These are phyloP conservation scores for Glyphotaelius pellucidus DNA, from an alignment of 2,888 invertebrate genomes.

Conservation along the genomic window DNA sequence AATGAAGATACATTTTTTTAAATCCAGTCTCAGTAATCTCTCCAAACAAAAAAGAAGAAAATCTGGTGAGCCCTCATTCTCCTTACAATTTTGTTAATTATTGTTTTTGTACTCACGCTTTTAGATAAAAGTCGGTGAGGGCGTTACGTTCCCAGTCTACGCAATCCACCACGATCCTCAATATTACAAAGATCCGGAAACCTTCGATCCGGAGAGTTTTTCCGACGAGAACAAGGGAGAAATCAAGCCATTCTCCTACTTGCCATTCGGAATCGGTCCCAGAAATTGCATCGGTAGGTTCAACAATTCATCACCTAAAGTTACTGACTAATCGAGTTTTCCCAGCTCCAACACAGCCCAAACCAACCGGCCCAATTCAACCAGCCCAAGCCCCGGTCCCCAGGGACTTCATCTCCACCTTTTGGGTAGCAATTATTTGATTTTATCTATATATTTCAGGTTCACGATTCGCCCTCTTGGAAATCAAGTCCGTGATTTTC, in stretches of 20 bases:
- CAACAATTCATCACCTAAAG: not conserved
- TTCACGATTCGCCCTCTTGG: constrained; percentile 64
- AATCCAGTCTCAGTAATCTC: no score
- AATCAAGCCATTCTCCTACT: constrained; percentile 38
- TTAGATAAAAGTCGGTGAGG: constrained; percentile 54
- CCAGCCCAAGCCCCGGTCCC: no score
- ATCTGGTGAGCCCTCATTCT: no score
- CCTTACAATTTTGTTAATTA: no score
- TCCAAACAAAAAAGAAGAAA: no score
- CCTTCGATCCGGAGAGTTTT: constrained; percentile 58
- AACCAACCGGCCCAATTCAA: no score
- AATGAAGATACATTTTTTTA: no score
- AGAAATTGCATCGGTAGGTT: constrained; percentile 58
- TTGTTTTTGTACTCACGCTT: not conserved
- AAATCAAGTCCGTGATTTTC: constrained; percentile 59
- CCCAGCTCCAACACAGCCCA: no score
- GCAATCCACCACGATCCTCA: constrained; percentile 59
- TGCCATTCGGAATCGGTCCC: constrained; percentile 59
- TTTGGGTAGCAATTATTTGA: no score
- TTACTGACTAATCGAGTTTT: no score
- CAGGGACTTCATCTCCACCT: no score
- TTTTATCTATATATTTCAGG: constrained; percentile 34
- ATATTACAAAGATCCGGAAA: constrained; percentile 55
- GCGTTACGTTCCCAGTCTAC: constrained; percentile 48
- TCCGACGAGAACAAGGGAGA: constrained; percentile 52